A percentile compares a stretch with the other conserved stretches of the same genome.
Evolutionary conservation across 2,113 vertebrate species (phyloP).

Genomic region (Myocastor coypus): DNA sequence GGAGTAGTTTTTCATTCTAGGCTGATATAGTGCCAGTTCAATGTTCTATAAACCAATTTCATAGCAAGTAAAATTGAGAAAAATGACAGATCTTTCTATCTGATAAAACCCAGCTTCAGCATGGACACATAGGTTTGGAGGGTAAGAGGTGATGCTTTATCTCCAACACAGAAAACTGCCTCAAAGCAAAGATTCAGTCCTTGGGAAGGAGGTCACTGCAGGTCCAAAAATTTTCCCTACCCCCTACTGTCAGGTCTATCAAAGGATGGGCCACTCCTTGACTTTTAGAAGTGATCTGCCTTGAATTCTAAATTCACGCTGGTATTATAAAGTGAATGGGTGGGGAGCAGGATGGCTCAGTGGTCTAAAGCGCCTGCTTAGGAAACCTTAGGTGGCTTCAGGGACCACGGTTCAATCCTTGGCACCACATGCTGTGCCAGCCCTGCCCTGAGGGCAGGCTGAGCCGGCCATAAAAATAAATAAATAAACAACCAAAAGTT

Average conservation of each 20-base stretch:
- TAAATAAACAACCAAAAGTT: no score
- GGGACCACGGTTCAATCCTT: no score
- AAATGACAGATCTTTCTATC: background rate
- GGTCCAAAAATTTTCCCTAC: background rate
- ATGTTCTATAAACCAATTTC: background rate
- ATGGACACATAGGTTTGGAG: background rate
- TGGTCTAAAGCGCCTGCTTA: no score
- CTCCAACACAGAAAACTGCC: background rate
- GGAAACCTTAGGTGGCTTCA: no score
- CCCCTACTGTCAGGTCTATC: background rate
- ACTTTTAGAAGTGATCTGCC: background rate
- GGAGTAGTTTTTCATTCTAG: background rate
- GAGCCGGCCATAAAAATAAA: no score
- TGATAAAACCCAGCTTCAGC: background rate
- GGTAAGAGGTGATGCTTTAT: background rate
- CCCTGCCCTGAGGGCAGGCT: no score
- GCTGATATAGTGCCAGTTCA: background rate
- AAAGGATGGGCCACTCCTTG: background rate
- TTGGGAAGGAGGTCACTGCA: background rate
- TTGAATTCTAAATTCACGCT: slow-evolving; percentile 38
- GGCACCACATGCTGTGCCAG: no score
- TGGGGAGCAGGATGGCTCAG: no score
- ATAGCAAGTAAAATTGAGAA: background rate
- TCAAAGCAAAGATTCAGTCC: background rate
- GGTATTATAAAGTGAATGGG: background rate